These are phyloP conservation scores for Cassiopea xamachana DNA, from an alignment of 30 jellyfish, hydroid and myxozoan species.

Conservation along the genomic window DNA sequence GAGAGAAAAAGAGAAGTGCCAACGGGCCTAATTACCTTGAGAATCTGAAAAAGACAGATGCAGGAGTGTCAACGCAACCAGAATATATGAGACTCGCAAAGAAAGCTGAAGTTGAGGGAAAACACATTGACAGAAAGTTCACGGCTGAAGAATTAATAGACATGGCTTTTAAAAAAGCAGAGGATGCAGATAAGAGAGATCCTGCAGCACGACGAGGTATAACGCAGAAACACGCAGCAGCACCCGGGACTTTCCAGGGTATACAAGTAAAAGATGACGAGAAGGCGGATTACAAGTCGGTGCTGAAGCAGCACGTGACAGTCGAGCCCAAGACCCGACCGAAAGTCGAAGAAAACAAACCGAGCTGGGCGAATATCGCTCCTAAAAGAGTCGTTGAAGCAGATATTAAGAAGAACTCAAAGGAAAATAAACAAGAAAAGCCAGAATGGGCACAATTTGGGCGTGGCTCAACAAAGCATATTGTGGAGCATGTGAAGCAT, in stretches of 20 bases:
- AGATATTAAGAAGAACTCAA: slow-evolving; percentile 29
- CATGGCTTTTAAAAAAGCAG: slow-evolving; percentile 72
- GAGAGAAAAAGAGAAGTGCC: slow-evolving; percentile 23
- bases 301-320: slow-evolving; percentile 63
- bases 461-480: slow-evolving; percentile 46
- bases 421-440: slow-evolving; percentile 50
- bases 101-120: slow-evolving; percentile 24
- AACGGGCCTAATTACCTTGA: slow-evolving; percentile 45
- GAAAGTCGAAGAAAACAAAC: slow-evolving; percentile 42
- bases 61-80: slow-evolving; percentile 64
- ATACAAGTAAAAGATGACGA: slow-evolving; percentile 24
- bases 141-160: slow-evolving; percentile 60
- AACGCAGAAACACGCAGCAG: slow-evolving; percentile 29
- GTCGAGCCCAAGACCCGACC: slow-evolving; percentile 41
- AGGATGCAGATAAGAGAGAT: slow-evolving; percentile 67
- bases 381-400: slow-evolving; percentile 46
- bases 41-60: slow-evolving; percentile 43
- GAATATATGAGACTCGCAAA: slow-evolving; percentile 46
- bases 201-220: slow-evolving; percentile 68
- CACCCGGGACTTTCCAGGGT: slow-evolving; percentile 55
- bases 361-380: slow-evolving; percentile 66
- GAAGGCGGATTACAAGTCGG: slow-evolving; percentile 64
- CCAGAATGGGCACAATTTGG: slow-evolving; percentile 79
- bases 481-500: slow-evolving; percentile 27
- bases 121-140: slow-evolving; percentile 30